Evolutionary conservation across 2,888 invertebrate species (phyloP).

Genomic region (Hyles lineata): DNA sequence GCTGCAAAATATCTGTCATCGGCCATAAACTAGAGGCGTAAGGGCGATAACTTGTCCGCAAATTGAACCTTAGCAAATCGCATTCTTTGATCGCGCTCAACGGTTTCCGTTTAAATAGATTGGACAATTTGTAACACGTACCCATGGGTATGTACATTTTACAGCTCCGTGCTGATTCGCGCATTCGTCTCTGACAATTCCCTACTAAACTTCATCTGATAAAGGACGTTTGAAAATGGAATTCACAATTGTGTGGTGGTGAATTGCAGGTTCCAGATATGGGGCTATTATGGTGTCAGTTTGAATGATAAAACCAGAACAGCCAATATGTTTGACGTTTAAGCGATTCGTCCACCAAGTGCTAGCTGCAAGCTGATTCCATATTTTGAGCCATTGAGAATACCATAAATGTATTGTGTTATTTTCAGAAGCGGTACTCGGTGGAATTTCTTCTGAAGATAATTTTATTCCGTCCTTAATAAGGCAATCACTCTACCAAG

Average conservation of each 20-base stretch:
- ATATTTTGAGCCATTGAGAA: no score
- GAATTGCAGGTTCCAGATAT: neutral
- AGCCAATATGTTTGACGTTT: no score
- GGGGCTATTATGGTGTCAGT: no score
- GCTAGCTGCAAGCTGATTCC: no score
- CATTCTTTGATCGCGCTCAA: constrained; percentile 31
- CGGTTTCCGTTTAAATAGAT: constrained; percentile 34
- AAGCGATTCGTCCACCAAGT: no score
- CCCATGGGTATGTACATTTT: constrained; percentile 33
- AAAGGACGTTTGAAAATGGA: constrained; percentile 11
- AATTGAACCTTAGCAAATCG: constrained; percentile 49
- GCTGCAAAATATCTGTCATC: neutral
- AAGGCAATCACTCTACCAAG: no score
- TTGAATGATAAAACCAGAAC: no score
- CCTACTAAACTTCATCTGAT: constrained; percentile 15
- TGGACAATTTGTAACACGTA: constrained; percentile 31
- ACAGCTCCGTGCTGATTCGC: constrained; percentile 28
- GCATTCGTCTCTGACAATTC: constrained; percentile 29
- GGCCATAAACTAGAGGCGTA: constrained; percentile 50
- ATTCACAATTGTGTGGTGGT: neutral
- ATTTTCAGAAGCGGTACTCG: no score
- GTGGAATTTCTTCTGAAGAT: no score
- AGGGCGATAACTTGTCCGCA: constrained; percentile 50
- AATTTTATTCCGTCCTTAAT: no score
- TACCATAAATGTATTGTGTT: no score